A percentile compares a stretch with the other conserved stretches of the same genome.
These are phyloP conservation scores for Arizona elegans DNA, from an alignment of 2,113 vertebrate genomes.

Conservation along the genomic window DNA sequence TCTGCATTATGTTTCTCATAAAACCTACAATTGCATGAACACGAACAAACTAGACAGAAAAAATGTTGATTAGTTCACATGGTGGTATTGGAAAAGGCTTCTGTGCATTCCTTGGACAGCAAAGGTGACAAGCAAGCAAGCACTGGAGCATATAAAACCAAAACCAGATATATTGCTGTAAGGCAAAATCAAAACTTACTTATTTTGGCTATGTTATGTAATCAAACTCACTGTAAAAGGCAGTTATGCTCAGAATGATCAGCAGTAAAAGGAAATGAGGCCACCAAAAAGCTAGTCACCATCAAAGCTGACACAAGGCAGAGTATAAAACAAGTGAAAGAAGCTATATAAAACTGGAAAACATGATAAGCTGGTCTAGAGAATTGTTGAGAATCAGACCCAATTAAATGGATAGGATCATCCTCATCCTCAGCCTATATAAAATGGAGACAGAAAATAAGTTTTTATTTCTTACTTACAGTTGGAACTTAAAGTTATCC, in stretches of 20 bases:
- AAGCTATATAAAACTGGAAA: background rate
- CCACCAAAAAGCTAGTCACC: background rate
- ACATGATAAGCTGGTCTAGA: background rate
- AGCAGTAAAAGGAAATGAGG: background rate
- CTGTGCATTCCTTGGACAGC: background rate
- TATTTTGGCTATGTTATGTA: background rate
- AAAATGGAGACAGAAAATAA: background rate
- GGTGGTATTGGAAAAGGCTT: background rate
- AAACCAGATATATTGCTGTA: background rate
- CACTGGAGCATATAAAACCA: background rate
- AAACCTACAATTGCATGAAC: background rate
- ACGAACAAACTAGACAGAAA: background rate
- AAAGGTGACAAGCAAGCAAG: background rate
- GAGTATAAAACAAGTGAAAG: background rate
- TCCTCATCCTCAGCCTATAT: background rate
- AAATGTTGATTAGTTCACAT: background rate
- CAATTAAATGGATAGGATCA: background rate
- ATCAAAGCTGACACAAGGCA: background rate
- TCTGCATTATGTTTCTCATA: background rate
- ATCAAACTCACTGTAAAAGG: background rate
- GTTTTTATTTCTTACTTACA: background rate
- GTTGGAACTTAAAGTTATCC: background rate
- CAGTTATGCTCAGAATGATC: background rate
- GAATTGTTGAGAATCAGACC: background rate
- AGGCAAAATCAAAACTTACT: background rate